Evolutionary conservation across 2,797 vertebrate species (phyloP).

Genomic region (Falco biarmicus): DNA sequence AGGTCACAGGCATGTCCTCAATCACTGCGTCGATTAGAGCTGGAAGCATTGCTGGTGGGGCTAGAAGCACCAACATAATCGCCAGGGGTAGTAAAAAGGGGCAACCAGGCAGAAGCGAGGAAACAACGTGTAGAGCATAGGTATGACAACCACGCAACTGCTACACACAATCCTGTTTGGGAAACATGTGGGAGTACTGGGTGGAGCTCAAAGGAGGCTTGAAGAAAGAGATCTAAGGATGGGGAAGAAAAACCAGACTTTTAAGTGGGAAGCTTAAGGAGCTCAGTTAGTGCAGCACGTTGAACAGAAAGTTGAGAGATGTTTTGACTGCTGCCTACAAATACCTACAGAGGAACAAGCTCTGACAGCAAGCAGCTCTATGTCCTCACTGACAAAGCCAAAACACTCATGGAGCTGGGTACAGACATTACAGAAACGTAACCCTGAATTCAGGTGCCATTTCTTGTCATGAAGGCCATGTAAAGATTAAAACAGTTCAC

Average conservation of each 20-base stretch:
- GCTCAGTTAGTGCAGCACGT: background rate
- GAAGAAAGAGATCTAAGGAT: background rate
- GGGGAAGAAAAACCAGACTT: background rate
- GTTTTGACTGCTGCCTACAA: background rate
- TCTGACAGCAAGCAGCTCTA: background rate
- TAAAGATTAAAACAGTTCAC: background rate
- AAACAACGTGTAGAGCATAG: fast-evolving
- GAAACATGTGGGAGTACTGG: background rate
- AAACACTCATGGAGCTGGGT: background rate
- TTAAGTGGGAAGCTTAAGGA: background rate
- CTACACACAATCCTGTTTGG: background rate
- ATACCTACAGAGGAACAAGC: fast-evolving
- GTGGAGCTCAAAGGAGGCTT: background rate
- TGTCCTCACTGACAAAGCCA: background rate
- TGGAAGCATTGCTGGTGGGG: background rate
- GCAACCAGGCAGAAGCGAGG: background rate
- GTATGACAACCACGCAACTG: background rate
- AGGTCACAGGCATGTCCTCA: background rate
- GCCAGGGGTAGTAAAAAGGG: background rate
- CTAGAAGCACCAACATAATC: background rate
- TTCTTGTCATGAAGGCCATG: background rate
- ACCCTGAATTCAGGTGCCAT: background rate
- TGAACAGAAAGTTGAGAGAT: background rate
- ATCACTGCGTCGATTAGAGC: background rate
- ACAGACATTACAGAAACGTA: background rate